phyloP scores from a whole-genome alignment of 1,140 invertebrate genomes.

The Musca vetustissima region DNA sequence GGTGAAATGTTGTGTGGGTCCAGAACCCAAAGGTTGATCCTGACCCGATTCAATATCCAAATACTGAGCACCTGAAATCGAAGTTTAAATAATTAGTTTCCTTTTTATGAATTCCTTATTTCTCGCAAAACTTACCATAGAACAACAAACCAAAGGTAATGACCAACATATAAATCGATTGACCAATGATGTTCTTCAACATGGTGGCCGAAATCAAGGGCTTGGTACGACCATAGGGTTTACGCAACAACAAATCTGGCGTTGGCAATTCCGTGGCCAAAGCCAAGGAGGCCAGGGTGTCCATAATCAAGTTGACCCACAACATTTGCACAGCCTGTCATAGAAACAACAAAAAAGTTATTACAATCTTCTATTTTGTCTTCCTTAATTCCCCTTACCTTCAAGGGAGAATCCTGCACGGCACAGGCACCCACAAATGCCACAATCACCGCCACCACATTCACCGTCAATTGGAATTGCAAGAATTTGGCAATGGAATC shows the following conservation, averaged over 20 bases:
- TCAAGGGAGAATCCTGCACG: conserved; percentile 91
- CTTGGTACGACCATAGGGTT: conserved; percentile 98
- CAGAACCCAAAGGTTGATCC: conserved; percentile 68
- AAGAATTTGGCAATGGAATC: conserved; percentile 99
- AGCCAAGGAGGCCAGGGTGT: conserved; percentile 97
- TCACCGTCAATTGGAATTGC: conserved; percentile 98
- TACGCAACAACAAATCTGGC: conserved; percentile 87
- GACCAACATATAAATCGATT: conserved; percentile 93
- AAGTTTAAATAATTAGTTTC: not conserved
- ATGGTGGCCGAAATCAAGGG: conserved; percentile 97
- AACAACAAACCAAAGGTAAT: conserved; percentile 95
- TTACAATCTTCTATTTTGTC: conserved; percentile 6
- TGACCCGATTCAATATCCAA: conserved; percentile 92
- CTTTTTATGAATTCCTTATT: too few relatives aligned
- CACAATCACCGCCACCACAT: conserved; percentile 97
- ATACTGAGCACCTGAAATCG: conserved; percentile 78
- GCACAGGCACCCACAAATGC: conserved; percentile 98
- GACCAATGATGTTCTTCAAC: conserved; percentile 99
- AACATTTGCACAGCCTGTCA: conserved; percentile 97
- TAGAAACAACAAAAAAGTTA: too few relatives aligned
- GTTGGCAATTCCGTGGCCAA: conserved; percentile 98
- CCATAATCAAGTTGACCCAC: conserved; percentile 99
- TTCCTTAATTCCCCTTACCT: conserved; percentile 59
- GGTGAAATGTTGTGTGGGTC: conserved; percentile 95
- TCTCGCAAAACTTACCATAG: conserved; percentile 70